Base-by-base conservation (phyloP, 2,888 invertebrate species). In the Ametastegia equiseti region DNA sequence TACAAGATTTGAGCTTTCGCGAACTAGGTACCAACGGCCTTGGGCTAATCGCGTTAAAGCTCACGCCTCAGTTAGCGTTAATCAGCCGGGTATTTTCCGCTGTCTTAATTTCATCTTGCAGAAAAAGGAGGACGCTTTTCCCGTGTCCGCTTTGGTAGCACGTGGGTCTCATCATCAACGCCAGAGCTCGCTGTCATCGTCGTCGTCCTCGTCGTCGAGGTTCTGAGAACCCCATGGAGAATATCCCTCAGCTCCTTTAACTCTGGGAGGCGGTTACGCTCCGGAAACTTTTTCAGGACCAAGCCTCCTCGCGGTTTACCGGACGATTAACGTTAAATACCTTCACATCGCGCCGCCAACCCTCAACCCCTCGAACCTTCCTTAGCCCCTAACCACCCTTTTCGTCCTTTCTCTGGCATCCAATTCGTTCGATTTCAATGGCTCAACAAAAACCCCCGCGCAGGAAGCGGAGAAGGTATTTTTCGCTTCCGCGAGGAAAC, bases 291-390 rank as follows among this genome's bases (percentile, higher is more conserved):
- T 67, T 67, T 67, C 67, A 67, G 36, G 27, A 67, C 39, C 67
- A 19, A 67, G 23, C 67, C 39, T 39, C 36, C 36, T 39, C 7
- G 36, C 23, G 67, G 67, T 67, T 67, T 39, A 67, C 67, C 39
- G 19, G 67, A 67, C 39, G 67, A 67, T 67, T 67, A 67, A 67
- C 67, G 67, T 36, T 67, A 67, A 67, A 67, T 67, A 67, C 67
- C 67, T 39, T 67, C 67, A 39, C 67, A 67, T 67, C 67, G 36
- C 60, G 6, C 60, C 30, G 11, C 30, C 60, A 30, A 5, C 42
- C 5, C 42, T 6, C 42, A 42, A 42, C 42, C 42, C 5, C 42
- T 6, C 42, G 9, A 42, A 42, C 42, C 42, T 42, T 42, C 5
- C 13, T 15, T 54, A 5, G 5, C 54, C 5, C 67, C 9, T 11